Evolutionary conservation across 2,113 vertebrate genomes (phyloP).

Genomic region (Eurystomus gularis): DNA sequence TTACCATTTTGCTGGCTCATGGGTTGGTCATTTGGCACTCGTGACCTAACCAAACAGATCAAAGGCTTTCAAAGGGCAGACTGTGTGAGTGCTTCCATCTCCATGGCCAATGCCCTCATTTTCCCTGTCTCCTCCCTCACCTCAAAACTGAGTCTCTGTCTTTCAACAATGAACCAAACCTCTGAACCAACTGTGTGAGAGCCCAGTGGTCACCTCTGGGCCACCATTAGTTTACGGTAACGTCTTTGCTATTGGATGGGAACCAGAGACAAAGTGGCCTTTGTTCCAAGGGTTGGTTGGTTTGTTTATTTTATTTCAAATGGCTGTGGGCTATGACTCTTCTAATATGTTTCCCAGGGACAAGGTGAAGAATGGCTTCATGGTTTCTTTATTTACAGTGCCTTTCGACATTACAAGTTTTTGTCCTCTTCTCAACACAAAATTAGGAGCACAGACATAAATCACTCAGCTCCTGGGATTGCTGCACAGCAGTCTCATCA

Average conservation of each 20-base stretch:
- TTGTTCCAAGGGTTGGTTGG: conserved; percentile 18
- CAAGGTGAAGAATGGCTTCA: conserved; percentile 52
- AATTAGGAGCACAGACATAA: conserved; percentile 16
- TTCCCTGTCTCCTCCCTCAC: conserved; percentile 23
- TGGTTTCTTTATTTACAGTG: conserved; percentile 29
- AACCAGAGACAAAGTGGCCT: conserved; percentile 12
- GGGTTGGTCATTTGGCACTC: conserved; percentile 60
- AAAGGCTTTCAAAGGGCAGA: conserved; percentile 49
- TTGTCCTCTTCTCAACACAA: conserved; percentile 22
- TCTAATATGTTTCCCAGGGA: conserved; percentile 36
- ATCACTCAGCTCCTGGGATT: conserved; percentile 35
- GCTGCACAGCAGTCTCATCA: neutral
- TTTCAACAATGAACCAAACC: neutral
- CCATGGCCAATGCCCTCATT: neutral
- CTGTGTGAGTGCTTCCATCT: conserved; percentile 35
- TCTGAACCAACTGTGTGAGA: neutral
- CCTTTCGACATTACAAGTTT: conserved; percentile 24
- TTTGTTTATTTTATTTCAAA: conserved; percentile 51
- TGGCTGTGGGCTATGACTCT: conserved; percentile 32
- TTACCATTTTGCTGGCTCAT: conserved; percentile 63
- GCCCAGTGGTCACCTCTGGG: neutral
- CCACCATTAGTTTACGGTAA: neutral
- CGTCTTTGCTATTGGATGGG: neutral
- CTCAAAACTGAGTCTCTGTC: neutral
- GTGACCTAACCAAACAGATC: conserved; percentile 59